Percentiles rank a stretch among this genome's conserved stretches.
Conservation (phyloP, 2,113 vertebrate genomes). For the Bolborhynchus lineola region DNA sequence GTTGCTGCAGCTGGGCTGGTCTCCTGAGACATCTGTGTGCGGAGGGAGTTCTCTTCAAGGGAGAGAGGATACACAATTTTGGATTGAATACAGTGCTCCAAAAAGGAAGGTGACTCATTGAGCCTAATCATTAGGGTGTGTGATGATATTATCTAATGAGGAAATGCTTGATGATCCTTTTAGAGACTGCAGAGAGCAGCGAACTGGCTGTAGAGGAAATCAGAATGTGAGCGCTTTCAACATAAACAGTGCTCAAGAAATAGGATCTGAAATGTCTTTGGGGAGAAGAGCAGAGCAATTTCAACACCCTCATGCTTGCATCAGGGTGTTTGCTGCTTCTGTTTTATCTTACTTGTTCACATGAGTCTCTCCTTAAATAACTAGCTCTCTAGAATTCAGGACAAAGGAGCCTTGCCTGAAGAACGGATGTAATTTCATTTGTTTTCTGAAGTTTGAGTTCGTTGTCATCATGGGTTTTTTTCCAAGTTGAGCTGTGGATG, state of each 20-base stretch:
- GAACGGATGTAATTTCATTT: slow-evolving; percentile 62
- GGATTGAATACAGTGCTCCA: slow-evolving; percentile 40
- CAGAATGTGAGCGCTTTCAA: slow-evolving; percentile 34
- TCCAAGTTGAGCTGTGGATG: background rate
- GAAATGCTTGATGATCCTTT: slow-evolving; percentile 64
- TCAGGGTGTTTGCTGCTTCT: slow-evolving; percentile 41
- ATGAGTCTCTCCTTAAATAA: slow-evolving; percentile 34
- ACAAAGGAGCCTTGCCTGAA: slow-evolving; percentile 51
- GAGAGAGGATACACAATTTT: slow-evolving; percentile 53
- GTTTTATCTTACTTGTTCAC: slow-evolving; percentile 15
- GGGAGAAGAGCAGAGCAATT: slow-evolving; percentile 38
- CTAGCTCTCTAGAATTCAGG: slow-evolving; percentile 43
- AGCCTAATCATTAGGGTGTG: slow-evolving; percentile 63
- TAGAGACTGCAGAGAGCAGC: slow-evolving; percentile 48
- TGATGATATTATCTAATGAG: slow-evolving; percentile 70
- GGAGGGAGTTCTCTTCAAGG: slow-evolving; percentile 4
- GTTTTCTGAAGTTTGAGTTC: slow-evolving; percentile 50
- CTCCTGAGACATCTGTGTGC: background rate
- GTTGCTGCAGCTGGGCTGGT: slow-evolving; percentile 36
- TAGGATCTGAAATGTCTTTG: slow-evolving; percentile 43
- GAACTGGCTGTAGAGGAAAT: slow-evolving; percentile 49
- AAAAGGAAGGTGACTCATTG: slow-evolving; percentile 62
- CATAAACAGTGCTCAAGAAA: slow-evolving; percentile 57
- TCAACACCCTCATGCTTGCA: slow-evolving; percentile 43
- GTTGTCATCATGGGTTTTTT: background rate